These are phyloP conservation scores for Eilema caniola DNA, from an alignment of 2,888 invertebrate genomes.

Conservation along the genomic window DNA sequence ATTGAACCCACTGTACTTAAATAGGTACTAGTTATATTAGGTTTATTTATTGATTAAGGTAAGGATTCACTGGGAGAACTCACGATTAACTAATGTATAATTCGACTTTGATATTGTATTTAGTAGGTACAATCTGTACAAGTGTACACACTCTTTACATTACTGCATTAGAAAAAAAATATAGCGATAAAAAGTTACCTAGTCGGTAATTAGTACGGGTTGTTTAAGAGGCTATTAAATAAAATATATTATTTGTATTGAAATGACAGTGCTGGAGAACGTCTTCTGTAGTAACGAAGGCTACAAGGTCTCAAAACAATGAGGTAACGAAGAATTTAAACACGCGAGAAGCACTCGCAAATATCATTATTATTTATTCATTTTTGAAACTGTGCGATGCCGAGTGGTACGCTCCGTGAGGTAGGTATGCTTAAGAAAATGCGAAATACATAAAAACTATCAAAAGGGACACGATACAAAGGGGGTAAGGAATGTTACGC, in stretches of 20 bases:
- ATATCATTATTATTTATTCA: not conserved
- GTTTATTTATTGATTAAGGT: not conserved
- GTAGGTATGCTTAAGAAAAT: no score
- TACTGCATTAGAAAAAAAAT: no score
- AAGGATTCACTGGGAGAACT: not conserved
- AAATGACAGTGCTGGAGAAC: not conserved
- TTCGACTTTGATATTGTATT: not conserved
- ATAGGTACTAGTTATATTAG: constrained; percentile 21
- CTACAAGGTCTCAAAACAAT: not conserved
- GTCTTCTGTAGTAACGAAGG: not conserved
- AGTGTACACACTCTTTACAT: no score
- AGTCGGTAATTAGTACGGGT: no score
- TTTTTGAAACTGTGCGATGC: not conserved
- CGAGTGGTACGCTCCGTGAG: no score
- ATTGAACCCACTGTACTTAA: constrained; percentile 26
- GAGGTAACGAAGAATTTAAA: not conserved
- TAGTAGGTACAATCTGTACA: not conserved
- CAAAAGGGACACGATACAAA: no score
- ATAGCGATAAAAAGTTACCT: no score
- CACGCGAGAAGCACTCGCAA: not conserved
- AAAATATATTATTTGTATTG: no score
- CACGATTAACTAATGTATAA: not conserved
- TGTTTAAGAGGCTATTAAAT: no score
- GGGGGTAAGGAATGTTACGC: no score
- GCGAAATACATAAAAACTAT: no score